These are phyloP conservation scores for Meghimatium bilineatum DNA, from an alignment of 2,888 invertebrate species.

Conservation along the genomic window DNA sequence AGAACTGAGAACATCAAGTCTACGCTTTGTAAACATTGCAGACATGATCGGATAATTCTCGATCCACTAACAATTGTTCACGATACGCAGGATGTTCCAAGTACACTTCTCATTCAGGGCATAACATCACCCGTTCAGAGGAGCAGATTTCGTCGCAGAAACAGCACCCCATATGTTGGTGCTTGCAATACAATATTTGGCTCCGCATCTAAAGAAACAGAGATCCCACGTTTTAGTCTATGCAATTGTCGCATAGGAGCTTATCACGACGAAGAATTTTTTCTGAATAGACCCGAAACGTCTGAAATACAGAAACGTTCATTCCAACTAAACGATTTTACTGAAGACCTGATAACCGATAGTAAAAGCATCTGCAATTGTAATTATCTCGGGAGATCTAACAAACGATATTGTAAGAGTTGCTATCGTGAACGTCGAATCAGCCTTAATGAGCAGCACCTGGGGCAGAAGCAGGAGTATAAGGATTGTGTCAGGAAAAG, in stretches of 20 bases:
- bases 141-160: neutral
- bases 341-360: neutral
- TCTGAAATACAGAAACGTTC: too few relatives aligned
- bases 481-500: neutral
- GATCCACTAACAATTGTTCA: slow-evolving; percentile 1
- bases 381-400: neutral
- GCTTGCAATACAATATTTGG: neutral
- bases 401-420: neutral
- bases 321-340: neutral
- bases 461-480: neutral
- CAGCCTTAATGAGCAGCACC: neutral
- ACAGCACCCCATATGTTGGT: neutral
- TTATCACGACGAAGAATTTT: neutral
- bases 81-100: neutral
- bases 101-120: neutral
- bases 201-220: neutral
- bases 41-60: neutral
- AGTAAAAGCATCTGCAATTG: neutral
- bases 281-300: neutral
- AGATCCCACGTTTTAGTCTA: neutral
- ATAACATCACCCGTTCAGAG: neutral
- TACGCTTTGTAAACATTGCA: slow-evolving; percentile 2
- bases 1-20: neutral
- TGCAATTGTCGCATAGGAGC: neutral
- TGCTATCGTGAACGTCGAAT: neutral